Base-by-base conservation (phyloP, 2,113 vertebrate species). In the Loxodonta africana region DNA sequence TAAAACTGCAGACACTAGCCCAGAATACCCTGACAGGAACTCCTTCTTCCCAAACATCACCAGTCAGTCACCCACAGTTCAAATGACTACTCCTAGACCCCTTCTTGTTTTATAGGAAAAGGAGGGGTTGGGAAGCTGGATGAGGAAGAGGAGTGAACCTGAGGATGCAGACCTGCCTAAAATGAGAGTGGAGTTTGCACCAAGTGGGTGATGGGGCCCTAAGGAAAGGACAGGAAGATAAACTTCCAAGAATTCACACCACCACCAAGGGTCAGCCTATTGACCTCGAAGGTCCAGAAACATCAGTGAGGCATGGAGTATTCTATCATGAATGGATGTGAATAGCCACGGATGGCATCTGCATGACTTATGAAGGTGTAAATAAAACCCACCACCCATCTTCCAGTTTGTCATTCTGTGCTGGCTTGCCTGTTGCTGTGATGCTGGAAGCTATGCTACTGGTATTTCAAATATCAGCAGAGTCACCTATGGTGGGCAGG, bases 351-450 rank as follows among this genome's bases (percentile, higher is more conserved):
- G 74, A 84, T 18, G 33, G 77, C 90, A 82, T 78, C 83, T 88
- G 73, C 46, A 92, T 65, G 89, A 95, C 95, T 95, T 95, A 90
- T 33, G 53, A 93, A 74, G 30, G 71, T 82, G 25, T 37, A 84
- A 90, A 90, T 37, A 91, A 67, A 93, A 88, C 20, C 17, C 71
- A 12, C 6, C 73, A 23, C 37, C 73, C 8, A 9, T 37, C 17
- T 73, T 12, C 41, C 71, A n/a, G 33, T 9, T n/a, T 73, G 6
- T 14, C 14, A 17, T 21, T 37, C 71, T 17, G 5, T 37, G 17
- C 6, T 37, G n/a, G 37, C 37, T 74, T 41, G 7, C 37, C 21
- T 74, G 73, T 23, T 74, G 37, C 20, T 74, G 21, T 20, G 20
- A 74, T 20, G 73, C 37, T 23, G 73, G 28, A 74, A 41, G 71